These are phyloP conservation scores for Eudemis profundana DNA, from an alignment of 2,888 invertebrate genomes.

Conservation along the genomic window DNA sequence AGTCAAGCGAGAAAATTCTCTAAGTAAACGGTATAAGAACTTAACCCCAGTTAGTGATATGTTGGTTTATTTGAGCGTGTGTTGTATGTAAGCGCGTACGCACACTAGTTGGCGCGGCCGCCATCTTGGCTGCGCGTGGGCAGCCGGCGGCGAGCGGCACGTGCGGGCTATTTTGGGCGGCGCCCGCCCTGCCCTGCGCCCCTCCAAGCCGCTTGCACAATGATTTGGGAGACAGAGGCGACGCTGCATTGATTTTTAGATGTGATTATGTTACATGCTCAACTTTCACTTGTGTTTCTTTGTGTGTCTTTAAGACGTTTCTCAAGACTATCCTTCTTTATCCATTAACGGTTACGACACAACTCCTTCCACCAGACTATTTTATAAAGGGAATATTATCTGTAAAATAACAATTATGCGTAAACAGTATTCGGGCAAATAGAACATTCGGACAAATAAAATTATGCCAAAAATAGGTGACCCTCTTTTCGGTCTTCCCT, in stretches of 20 bases:
- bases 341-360: no score
- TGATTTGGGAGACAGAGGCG: slow-evolving; percentile 37
- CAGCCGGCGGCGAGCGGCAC: slow-evolving; percentile 79
- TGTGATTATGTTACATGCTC: slow-evolving; percentile 15
- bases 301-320: neutral
- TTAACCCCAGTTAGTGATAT: neutral
- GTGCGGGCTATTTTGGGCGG: slow-evolving; percentile 85
- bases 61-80: neutral
- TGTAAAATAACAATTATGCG: no score
- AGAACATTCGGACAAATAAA: no score
- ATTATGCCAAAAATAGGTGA: no score
- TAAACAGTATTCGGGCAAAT: no score
- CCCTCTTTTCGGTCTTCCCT: no score
- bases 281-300: neutral
- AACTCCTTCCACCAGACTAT: no score
- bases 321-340: no score
- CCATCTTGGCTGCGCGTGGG: slow-evolving; percentile 83
- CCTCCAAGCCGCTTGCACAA: slow-evolving; percentile 54
- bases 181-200: slow-evolving; percentile 61
- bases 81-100: slow-evolving; percentile 31
- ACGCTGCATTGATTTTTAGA: slow-evolving; percentile 4
- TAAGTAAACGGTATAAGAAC: neutral
- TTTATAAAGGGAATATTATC: no score
- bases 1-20: neutral
- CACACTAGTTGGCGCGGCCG: slow-evolving; percentile 60